Evolutionary conservation across 1,140 invertebrate genomes (phyloP), one percentile per base, ranked within the genome.

Genomic region (Drosophila willistoni): DNA sequence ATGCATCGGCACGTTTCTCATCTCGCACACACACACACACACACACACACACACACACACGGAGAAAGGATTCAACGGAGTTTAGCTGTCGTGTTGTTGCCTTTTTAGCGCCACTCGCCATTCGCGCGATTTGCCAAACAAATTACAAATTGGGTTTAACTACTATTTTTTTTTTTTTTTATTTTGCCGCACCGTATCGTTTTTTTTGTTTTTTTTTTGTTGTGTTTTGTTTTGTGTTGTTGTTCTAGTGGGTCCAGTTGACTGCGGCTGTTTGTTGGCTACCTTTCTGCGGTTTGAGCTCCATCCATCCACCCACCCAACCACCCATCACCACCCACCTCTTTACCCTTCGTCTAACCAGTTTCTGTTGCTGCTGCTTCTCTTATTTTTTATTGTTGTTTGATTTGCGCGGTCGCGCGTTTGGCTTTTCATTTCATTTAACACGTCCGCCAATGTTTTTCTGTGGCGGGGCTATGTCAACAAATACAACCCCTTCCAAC

Each of bases 1-100:
- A 87, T 87, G 83, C 84, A 87, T 89, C 84, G 84, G 84, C 83
- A 87, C 83, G 83, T 87, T 87, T 87, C 83, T 87, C 83, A 87
- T 87, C 83, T 83, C 77, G 73, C 70, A 63, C 65, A 61, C 65
- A 76, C 41, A 65, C 61, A 71, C 42, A 64, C 59, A 69, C 39
- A 79, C 68, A 68, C 67, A 81, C 51, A 68, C 19, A 76, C 51
- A 67, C 54, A 62, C 51, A 67, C 54, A 62, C 33, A 68, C 42
- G 41, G 39, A 19, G 33, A 85, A 85, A 83, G 81, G 81, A 83
- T 83, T 70, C 69, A 79, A 60, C 64, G 42, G 73, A 25, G 44
- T 67, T 34, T 62, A 68, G 71, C 42, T 61, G 51, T 19, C 63
- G 54, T 79, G 57, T 73, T 79, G 22, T 25, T 67, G 77, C 62